These are phyloP conservation scores for Leucosticte australis DNA, from an alignment of 2,113 vertebrate species.

Conservation along the genomic window DNA sequence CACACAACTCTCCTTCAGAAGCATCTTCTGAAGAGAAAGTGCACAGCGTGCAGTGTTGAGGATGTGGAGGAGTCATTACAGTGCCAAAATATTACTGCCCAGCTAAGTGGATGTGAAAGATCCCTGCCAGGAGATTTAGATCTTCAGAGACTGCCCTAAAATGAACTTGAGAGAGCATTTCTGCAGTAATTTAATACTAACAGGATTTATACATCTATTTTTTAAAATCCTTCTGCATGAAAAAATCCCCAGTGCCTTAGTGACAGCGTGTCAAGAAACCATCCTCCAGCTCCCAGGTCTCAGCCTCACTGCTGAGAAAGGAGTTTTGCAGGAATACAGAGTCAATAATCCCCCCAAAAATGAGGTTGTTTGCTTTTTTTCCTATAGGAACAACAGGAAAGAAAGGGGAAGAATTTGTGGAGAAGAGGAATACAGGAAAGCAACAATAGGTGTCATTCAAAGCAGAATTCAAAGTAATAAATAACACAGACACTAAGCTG, in stretches of 20 bases:
- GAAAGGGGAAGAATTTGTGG: background rate
- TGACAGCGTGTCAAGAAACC: background rate
- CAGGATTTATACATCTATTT: background rate
- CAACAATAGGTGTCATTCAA: background rate
- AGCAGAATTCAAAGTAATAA: background rate
- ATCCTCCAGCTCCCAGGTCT: background rate
- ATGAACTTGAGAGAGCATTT: background rate
- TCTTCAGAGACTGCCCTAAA: background rate
- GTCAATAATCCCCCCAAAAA: background rate
- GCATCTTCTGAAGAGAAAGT: background rate
- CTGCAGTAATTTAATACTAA: background rate
- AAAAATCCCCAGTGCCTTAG: background rate
- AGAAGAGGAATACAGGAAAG: background rate
- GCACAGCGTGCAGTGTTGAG: rapidly evolving
- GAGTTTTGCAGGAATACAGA: background rate
- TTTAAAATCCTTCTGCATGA: background rate
- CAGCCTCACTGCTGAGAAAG: background rate
- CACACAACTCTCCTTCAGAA: background rate
- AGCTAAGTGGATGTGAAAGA: background rate
- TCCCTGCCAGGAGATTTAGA: background rate
- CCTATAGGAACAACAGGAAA: background rate
- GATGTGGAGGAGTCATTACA: background rate
- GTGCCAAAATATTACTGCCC: background rate
- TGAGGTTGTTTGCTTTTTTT: background rate
- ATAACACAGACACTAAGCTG: background rate